Conservation (phyloP, 2,113 vertebrate species). For the Rattus norvegicus region GRCr8 NC_086025.1:57922001-57922500, state of each 20-base stretch:
- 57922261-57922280: no score
- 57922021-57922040: neutral
- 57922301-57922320: neutral
- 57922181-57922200: neutral
- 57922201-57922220: neutral
- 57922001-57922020: neutral
- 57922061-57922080: neutral
- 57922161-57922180: neutral
- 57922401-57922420: no score
- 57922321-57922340: neutral
- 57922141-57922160: slow-evolving; percentile 4
- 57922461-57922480: no score
- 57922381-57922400: no score
- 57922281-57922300: neutral
- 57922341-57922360: neutral
- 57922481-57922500: no score
- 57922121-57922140: neutral
- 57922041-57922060: slow-evolving; percentile 19
- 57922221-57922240: neutral
- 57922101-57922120: neutral
- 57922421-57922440: no score
- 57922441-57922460: no score
- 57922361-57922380: no score
- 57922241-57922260: no score
- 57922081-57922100: neutral